Percentiles rank a stretch among this genome's conserved stretches.
Evolutionary conservation across 2,113 vertebrate genomes (phyloP).

Genomic region (Hippocampus comes): DNA sequence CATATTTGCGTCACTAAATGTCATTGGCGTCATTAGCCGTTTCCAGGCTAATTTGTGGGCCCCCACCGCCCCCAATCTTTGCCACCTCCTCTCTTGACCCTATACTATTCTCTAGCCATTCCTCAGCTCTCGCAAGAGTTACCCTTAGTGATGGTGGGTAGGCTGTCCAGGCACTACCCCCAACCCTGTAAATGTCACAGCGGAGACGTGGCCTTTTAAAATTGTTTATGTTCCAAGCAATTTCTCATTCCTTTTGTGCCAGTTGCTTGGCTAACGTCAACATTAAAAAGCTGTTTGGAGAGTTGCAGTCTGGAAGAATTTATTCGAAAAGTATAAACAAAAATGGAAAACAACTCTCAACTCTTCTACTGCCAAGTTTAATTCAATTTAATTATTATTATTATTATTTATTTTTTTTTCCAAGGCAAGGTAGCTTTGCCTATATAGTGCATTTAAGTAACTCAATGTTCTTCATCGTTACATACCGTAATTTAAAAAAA

Average conservation of each 20-base stretch:
- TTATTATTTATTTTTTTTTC: too few relatives aligned
- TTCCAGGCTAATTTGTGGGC: constrained; percentile 57
- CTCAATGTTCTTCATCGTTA: too few relatives aligned
- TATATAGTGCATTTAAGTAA: too few relatives aligned
- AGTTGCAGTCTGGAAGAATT: neutral
- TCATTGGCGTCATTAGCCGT: constrained; percentile 57
- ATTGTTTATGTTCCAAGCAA: constrained; percentile 60
- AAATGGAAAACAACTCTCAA: neutral
- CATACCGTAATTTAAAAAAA: too few relatives aligned
- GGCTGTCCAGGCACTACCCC: constrained; percentile 18
- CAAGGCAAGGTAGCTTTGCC: too few relatives aligned
- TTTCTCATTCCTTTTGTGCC: constrained; percentile 36
- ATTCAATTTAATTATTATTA: too few relatives aligned
- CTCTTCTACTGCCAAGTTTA: too few relatives aligned
- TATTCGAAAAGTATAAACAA: neutral
- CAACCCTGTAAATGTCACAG: constrained; percentile 73
- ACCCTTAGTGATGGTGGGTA: constrained; percentile 67
- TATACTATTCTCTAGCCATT: constrained; percentile 66
- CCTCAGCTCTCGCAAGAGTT: constrained; percentile 62
- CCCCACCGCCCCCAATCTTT: constrained; percentile 14
- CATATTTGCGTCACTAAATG: constrained; percentile 60
- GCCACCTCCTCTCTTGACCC: constrained; percentile 50
- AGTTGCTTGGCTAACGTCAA: constrained; percentile 43
- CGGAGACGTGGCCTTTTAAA: constrained; percentile 65
- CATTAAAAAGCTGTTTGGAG: constrained; percentile 44